Conservation (phyloP, 2,888 invertebrate genomes). For the Mesorhabditis spiculigera region DNA sequence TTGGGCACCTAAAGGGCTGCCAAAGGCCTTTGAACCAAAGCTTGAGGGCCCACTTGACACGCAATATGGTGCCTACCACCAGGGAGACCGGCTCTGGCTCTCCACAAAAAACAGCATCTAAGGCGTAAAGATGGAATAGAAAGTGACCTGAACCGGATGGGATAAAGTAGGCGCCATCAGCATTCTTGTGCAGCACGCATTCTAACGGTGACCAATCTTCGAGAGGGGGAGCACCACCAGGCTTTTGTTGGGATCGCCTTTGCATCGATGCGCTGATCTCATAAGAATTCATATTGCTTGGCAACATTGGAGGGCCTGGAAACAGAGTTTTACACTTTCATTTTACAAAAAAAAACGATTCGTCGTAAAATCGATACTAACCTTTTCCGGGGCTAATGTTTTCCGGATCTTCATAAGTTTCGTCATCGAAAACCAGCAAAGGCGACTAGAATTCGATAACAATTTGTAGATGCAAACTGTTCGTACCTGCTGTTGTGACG, state of each 20-base stretch:
- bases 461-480: background rate
- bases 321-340: background rate
- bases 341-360: background rate
- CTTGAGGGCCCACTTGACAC: constrained; percentile 7
- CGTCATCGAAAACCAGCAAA: constrained; percentile 19
- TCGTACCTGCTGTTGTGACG: background rate
- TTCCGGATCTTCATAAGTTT: constrained; percentile 45
- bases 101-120: background rate
- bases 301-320: background rate
- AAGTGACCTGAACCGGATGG: constrained; percentile 36
- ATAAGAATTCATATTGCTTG: constrained; percentile 26
- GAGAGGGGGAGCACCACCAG: background rate
- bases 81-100: constrained; percentile 5
- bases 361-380: background rate
- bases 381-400: constrained; percentile 3
- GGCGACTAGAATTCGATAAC: background rate
- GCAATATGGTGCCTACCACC: constrained; percentile 7
- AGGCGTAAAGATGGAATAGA: background rate
- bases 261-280: constrained; percentile 31
- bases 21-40: background rate
- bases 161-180: constrained; percentile 40
- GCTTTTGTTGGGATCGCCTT: constrained; percentile 11
- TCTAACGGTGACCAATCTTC: constrained; percentile 7
- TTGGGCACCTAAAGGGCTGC: no score
- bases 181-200: constrained; percentile 36